phyloP scores from a whole-genome alignment of 2,113 vertebrate species.

The Terrapene triunguis region DNA sequence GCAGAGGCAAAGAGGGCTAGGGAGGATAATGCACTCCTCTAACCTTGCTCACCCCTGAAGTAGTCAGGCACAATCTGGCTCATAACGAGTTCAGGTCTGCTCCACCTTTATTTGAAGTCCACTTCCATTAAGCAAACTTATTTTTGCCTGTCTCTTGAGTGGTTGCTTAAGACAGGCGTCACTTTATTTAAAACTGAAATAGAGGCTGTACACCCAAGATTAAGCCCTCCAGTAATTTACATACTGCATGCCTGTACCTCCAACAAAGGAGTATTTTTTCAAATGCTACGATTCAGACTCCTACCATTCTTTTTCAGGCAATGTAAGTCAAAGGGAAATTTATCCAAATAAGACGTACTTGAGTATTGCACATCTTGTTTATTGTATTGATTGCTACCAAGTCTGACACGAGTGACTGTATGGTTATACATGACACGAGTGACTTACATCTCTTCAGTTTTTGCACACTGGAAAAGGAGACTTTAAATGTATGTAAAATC shows the following conservation, averaged over 20 bases:
- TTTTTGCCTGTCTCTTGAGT: background rate
- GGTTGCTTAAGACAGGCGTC: background rate
- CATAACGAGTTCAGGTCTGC: background rate
- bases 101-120: background rate
- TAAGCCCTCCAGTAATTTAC: background rate
- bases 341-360: background rate
- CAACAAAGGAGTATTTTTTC: background rate
- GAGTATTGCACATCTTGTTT: background rate
- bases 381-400: background rate
- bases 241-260: background rate
- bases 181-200: background rate
- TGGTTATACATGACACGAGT: too few species aligned
- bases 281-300: rapidly evolving
- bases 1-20: background rate
- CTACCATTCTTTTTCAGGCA: rapidly evolving
- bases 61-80: background rate
- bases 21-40: background rate
- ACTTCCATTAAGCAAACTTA: background rate
- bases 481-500: background rate
- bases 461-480: background rate
- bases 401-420: too few species aligned
- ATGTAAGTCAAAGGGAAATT: background rate
- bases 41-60: rapidly evolving
- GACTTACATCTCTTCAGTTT: background rate
- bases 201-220: slow-evolving; percentile 16